These are phyloP conservation scores for Coptotermes formosanus DNA, from an alignment of 1,140 invertebrate genomes.

Conservation along the genomic window DNA sequence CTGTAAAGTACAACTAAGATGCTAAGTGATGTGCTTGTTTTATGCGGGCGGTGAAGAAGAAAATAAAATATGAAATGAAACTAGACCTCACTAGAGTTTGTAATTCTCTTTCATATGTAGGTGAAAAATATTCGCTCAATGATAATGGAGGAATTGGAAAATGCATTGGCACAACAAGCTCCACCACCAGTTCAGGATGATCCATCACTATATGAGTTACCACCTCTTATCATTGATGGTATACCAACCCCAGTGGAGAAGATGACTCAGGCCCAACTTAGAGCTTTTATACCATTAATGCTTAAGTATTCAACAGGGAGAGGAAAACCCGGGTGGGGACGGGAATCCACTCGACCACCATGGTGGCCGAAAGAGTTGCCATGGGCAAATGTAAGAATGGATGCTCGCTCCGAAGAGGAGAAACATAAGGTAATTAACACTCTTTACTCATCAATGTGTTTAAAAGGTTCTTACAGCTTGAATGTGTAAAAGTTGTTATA, in stretches of 20 bases:
- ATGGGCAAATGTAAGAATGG: conserved; percentile 97
- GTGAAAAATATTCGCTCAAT: conserved; percentile 82
- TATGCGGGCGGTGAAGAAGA: no score
- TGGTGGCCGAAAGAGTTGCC: conserved; percentile 98
- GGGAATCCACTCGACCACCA: conserved; percentile 88
- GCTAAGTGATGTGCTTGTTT: no score
- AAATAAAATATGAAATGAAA: no score
- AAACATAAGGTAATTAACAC: conserved; percentile 82
- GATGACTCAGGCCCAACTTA: conserved; percentile 96
- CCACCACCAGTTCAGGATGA: conserved; percentile 89
- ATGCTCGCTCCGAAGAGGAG: conserved; percentile 91
- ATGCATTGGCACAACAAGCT: conserved; percentile 88
- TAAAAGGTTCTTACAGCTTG: no score
- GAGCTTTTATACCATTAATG: conserved; percentile 97
- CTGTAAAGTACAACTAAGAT: no score
- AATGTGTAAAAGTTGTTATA: no score
- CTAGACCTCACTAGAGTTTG: no score
- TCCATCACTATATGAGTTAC: conserved; percentile 90
- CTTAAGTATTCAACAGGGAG: conserved; percentile 95
- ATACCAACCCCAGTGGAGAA: conserved; percentile 98
- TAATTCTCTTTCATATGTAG: conserved; percentile 42
- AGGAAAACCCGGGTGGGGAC: conserved; percentile 96
- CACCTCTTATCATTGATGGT: conserved; percentile 93
- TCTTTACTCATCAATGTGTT: neutral
- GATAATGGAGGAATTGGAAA: conserved; percentile 94